phyloP scores from a whole-genome alignment of 2,797 vertebrate species.

The Periparus ater region DNA sequence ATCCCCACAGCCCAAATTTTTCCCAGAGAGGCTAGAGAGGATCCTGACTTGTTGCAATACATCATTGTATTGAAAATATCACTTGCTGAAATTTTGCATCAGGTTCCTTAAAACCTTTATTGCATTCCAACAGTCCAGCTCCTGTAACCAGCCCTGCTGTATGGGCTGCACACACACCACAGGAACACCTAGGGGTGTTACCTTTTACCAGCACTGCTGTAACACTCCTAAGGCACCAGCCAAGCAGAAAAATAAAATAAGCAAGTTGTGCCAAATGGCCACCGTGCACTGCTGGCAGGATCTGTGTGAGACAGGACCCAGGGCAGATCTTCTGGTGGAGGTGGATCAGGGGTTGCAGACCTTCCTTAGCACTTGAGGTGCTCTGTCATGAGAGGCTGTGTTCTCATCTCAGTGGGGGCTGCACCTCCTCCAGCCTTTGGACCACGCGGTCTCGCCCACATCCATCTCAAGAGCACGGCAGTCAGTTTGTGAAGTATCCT shows the following conservation, averaged over 20 bases:
- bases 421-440: background rate
- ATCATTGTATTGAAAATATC: background rate
- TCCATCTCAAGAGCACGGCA: background rate
- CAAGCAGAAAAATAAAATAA: background rate
- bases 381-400: background rate
- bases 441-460: rapidly evolving
- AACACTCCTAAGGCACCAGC: background rate
- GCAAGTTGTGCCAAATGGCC: background rate
- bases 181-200: background rate
- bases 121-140: background rate
- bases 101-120: background rate
- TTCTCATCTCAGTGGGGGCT: background rate
- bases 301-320: background rate
- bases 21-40: background rate
- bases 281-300: background rate
- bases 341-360: background rate
- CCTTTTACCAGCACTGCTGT: background rate
- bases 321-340: background rate
- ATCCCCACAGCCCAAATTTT: background rate
- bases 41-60: background rate
- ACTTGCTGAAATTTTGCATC: rapidly evolving
- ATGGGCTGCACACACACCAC: background rate
- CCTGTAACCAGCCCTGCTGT: background rate
- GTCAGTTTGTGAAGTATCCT: background rate
- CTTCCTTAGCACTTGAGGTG: background rate